Base-by-base conservation (phyloP, 2,113 vertebrate species). In the Genyomyrus donnyi region DNA sequence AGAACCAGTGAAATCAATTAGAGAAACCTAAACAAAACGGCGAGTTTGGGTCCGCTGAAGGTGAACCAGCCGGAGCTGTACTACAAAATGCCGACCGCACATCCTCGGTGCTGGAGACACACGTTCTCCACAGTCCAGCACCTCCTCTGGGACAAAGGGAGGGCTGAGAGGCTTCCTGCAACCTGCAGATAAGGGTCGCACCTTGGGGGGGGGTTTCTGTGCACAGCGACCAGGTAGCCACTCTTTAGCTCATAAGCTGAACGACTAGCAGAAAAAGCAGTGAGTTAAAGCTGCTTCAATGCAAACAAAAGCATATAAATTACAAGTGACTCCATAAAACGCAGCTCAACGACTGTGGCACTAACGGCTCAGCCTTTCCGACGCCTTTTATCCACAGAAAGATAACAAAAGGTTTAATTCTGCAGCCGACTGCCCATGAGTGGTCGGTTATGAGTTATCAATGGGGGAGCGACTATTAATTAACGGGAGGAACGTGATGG, bases 121-220 rank as follows among this genome's bases (percentile, higher is more conserved):
- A 45, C 87, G 45, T 88, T 85, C 90, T 91, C 77, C 89, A 89
- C 42, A 85, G 77, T 62, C 3, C 84, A 87, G 56, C 39, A 89
- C 88, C 74, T 91, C 77, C 87, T 89, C 31, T 21, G 42, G 77
- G 85, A 88, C 46, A 89, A 62, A 53, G n/a, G 48, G 74, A 49
- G 31, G 89, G 62, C 52, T 89, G 84, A 39, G 89, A 89, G 85
- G 24, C 84, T 91, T 42, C 66, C 90, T 91, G 92, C 48, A 90
- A 91, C 90, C 39, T 42, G 80, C 80, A 92, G 92, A 92, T 92
- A 91, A 90, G 91, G 90, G 35, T 42, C 46, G 86, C 83, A 62
- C 90, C 46, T 77, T n/a, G 70, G 31, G 50, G 49, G 88, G 87
- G 31, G 10, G 35, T 31, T 66, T 21, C 35, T 46, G 87, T 42